Evolutionary conservation across 2,113 vertebrate genomes (phyloP), one percentile per base, ranked within the genome.

Genomic region (Ochotona curzoniae): DNA sequence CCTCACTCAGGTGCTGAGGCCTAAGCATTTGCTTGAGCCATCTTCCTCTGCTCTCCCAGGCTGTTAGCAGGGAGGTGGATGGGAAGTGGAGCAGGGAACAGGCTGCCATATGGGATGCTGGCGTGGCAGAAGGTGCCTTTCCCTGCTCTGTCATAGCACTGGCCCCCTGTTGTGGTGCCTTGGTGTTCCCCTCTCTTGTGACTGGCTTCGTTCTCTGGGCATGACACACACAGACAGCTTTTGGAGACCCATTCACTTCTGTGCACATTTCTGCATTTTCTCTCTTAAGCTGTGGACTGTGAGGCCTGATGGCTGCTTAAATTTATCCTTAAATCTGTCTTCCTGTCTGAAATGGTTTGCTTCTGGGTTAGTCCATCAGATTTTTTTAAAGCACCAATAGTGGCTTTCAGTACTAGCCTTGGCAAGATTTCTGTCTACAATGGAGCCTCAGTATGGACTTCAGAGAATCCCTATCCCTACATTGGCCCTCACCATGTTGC

Each of bases 401-500:
- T 64, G 13, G 25, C 11, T 70, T 71, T 73, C 23, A 8, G 11
- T 61, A 47, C 38, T n/a, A 74, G 32, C 51, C 5, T 0, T 38
- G 44, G 61, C 66, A 67, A 30, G 25, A 20, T 13, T 28, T 32
- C 14, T 89, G 35, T 26, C 44, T 38, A 6, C 18, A 6, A 51
- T 10, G 20, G 25, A 49, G 32, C 9, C 9, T 54, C 25, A 6
- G 4, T 9, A 63, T 23, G 15, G 12, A 73, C 23, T 54, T 18
- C 32, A 38, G 25, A 51, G 57, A 49, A 8, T 28, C 21, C 5
- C 14, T 8, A 51, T 30, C 28, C 35, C n/a, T 30, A 1, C 12
- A 2, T 6, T 23, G 49, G 30, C 32, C 17, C 10, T 32, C 8
- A 2, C 0, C 0, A 0, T 35, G 47, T 47, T 9, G 7, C n/a